phyloP scores from a whole-genome alignment of 2,797 vertebrate species.

The Tokudaia tokunoshimensis region DNA sequence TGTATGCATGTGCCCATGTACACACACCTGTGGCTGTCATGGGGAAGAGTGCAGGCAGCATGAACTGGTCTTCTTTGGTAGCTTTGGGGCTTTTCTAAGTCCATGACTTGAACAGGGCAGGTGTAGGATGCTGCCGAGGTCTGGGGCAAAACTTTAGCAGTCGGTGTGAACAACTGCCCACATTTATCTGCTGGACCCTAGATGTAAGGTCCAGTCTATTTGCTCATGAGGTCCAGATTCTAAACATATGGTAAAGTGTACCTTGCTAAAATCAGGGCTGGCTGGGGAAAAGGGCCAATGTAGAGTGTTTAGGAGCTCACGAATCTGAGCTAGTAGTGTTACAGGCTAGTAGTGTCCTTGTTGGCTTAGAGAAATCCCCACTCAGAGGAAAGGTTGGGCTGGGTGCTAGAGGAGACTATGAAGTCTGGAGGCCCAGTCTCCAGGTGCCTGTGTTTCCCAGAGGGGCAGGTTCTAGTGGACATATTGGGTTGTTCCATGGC shows the following conservation, averaged over 20 bases:
- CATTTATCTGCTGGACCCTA: background rate
- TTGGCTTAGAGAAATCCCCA: background rate
- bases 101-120: background rate
- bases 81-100: background rate
- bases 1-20: fast-evolving
- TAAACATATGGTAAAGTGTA: background rate
- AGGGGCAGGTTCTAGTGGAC: background rate
- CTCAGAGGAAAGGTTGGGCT: background rate
- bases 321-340: background rate
- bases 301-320: background rate
- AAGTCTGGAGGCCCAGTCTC: background rate
- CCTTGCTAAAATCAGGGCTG: background rate
- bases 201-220: background rate
- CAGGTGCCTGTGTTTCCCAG: background rate
- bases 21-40: background rate
- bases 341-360: background rate
- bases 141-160: too few species aligned
- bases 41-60: background rate
- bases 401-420: too few species aligned
- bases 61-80: background rate
- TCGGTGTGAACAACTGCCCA: fast-evolving
- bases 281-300: background rate
- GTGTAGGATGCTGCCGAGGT: background rate
- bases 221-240: background rate
- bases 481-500: fast-evolving